phyloP scores from a whole-genome alignment of 2,888 invertebrate species.

The Galerucella nymphaeae region DNA sequence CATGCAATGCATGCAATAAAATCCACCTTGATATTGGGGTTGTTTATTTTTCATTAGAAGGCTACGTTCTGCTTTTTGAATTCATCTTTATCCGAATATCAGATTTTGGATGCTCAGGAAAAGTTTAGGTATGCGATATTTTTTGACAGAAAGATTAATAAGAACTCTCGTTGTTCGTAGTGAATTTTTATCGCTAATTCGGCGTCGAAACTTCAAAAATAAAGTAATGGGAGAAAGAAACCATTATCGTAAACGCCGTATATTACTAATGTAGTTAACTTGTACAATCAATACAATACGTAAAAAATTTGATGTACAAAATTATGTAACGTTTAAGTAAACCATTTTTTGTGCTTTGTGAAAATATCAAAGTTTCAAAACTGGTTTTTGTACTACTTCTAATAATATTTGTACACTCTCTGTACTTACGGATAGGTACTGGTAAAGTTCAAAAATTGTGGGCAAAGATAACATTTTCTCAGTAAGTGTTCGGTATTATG shows the following conservation, averaged over 20 bases:
- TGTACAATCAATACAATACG: constrained; percentile 13
- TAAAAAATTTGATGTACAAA: constrained; percentile 18
- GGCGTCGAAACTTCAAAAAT: background rate
- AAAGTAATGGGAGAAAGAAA: background rate
- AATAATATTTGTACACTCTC: background rate
- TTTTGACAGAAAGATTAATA: no score
- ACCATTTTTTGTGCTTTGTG: background rate
- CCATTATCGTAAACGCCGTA: background rate
- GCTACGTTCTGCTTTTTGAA: no score
- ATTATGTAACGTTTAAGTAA: constrained; percentile 5
- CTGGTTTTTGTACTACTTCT: background rate
- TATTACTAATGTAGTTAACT: constrained; percentile 4
- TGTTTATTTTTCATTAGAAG: no score
- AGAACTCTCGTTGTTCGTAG: no score
- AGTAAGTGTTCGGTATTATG: background rate
- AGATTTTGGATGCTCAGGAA: no score
- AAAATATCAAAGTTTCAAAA: background rate
- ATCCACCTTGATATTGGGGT: no score
- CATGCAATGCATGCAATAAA: no score
- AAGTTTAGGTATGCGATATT: no score
- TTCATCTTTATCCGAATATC: no score
- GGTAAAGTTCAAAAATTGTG: background rate
- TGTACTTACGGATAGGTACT: background rate
- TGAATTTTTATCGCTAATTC: background rate
- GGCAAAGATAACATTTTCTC: background rate